Conservation (phyloP, 2,888 invertebrate species). For the Eupithecia dodoneata region DNA sequence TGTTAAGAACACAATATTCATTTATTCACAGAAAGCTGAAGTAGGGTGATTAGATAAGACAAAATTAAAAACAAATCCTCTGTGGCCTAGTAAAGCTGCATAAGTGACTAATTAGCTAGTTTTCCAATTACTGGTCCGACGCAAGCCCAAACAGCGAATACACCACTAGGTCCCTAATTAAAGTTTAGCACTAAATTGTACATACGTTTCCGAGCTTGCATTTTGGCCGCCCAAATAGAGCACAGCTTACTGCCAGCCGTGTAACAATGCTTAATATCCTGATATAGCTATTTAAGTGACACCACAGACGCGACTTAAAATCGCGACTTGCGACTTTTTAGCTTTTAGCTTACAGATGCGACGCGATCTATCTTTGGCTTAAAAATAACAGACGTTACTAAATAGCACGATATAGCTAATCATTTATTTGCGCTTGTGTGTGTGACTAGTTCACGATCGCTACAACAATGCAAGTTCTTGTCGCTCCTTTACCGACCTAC, state of each 20-base stretch:
- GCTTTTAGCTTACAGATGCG: too few relatives aligned
- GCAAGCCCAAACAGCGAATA: too few relatives aligned
- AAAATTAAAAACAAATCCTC: background rate
- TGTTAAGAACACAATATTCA: background rate
- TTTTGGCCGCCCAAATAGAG: background rate
- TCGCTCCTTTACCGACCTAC: too few relatives aligned
- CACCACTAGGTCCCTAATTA: background rate
- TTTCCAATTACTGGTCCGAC: background rate
- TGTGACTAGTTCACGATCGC: too few relatives aligned
- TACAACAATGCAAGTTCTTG: too few relatives aligned
- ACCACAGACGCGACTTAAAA: background rate
- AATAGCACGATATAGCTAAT: too few relatives aligned
- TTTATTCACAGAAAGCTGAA: background rate
- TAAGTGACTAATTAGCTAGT: background rate
- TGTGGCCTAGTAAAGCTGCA: background rate
- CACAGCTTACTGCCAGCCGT: background rate
- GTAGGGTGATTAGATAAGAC: too few relatives aligned
- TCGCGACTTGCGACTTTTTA: background rate
- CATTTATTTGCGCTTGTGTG: too few relatives aligned
- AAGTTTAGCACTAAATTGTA: background rate
- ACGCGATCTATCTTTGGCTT: background rate
- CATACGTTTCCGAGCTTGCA: background rate
- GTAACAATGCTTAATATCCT: background rate
- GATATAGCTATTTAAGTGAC: background rate
- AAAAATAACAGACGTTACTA: too few relatives aligned